Evolutionary conservation across 2,113 vertebrate genomes (phyloP), one percentile per base, ranked within the genome.

Genomic region (Oncorhynchus tshawytscha): DNA sequence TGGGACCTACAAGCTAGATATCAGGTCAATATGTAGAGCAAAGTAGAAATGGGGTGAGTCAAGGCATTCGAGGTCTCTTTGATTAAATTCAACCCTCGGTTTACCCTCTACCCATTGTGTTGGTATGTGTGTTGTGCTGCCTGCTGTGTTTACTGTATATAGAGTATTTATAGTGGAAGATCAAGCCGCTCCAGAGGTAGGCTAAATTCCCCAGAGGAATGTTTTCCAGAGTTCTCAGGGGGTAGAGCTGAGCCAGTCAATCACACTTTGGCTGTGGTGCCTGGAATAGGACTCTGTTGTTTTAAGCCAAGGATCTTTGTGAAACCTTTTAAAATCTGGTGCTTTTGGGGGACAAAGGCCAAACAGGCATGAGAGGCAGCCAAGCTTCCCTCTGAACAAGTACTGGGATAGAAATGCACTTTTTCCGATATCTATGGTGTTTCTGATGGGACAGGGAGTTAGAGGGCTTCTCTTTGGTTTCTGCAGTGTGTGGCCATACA

Each of bases 141-240:
- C 25, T 72, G 15, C 15, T 67, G 78, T 91, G 85, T 84, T 85
- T 84, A 84, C 84, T 67, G 85, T 62, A 62, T 74, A 69, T 67
- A 45, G 68, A 70, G 74, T 92, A 90, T 91, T 89, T 92, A 89
- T 88, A 91, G 85, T 81, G 22, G 73, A 83, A 76, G 68, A 83
- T 72, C 82, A 81, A 82, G 88, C 76, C 76, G 67, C 88, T 89
- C 82, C 77, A 29, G 81, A 81, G 90, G 70, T 2, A 22, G 59
- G 20, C 54, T 67, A 18, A 62, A 72, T 80, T 87, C 78, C 82
- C 73, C 71, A 45, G 60, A 84, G 89, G 82, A 81, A 88, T 87
- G 81, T 86, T 83, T 88, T 79, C 83, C 83, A 51, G 62, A 71
- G 67, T 78, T 83, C 88, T 80, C 76, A 24, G 85, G 87, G 65